Evolutionary conservation across 1,140 invertebrate species (phyloP).

Genomic region (Sarcophaga peregrina): DNA sequence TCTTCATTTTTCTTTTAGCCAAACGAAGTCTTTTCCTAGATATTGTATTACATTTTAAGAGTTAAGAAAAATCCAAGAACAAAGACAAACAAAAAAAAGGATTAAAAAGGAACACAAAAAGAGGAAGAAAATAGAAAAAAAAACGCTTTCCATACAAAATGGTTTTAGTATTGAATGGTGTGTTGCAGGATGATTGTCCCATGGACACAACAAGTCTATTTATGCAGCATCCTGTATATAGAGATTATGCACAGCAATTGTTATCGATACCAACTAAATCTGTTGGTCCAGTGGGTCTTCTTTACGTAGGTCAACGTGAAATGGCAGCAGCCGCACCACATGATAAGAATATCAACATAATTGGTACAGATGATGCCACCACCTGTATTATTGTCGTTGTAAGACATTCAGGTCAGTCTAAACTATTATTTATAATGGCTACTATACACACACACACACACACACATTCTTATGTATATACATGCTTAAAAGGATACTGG

Average conservation of each 20-base stretch:
- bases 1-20: not conserved
- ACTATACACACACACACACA: not conserved
- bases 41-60: too few species aligned
- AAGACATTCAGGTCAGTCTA: constrained; percentile 85
- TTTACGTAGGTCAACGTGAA: constrained; percentile 92
- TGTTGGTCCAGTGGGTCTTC: constrained; percentile 82
- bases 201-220: constrained; percentile 82
- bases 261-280: constrained; percentile 74
- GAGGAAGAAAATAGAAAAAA: constrained; percentile 55
- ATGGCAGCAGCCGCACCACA: constrained; percentile 89
- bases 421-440: too few species aligned
- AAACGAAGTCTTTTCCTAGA: not conserved
- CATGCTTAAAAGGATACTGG: not conserved
- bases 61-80: too few species aligned
- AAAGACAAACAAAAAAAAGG: not conserved
- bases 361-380: constrained; percentile 94
- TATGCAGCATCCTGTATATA: constrained; percentile 83
- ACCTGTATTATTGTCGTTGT: constrained; percentile 92
- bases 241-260: constrained; percentile 84
- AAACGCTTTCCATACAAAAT: constrained; percentile 67
- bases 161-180: constrained; percentile 88
- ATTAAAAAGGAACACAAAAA: not conserved
- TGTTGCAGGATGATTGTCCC: constrained; percentile 85
- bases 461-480: not conserved
- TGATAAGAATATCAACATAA: constrained; percentile 90